Base-by-base conservation (phyloP, 2,113 vertebrate species). In the Egretta garzetta region DNA sequence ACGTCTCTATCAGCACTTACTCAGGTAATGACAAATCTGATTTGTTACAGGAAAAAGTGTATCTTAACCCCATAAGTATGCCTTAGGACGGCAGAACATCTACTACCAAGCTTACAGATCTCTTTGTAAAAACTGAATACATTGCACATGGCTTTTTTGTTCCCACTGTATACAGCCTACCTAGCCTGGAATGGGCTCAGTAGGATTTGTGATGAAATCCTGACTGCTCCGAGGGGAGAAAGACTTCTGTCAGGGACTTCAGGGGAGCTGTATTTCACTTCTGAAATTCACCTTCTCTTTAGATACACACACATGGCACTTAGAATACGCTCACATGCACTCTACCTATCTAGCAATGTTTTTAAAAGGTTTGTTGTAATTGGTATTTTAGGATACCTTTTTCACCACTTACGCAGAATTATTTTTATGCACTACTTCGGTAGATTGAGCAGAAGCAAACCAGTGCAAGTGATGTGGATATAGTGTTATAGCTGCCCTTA, bases 161-260 rank as follows among this genome's bases (percentile, higher is more conserved):
- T 59, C 37, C 14, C 81, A 21, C 59, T 39, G 55, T n/a, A 27
- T 39, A 4, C 5, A 60, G 45, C 59, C 39, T 56, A 27, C n/a
- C 62, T 50, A 45, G 90, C 43, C 85, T 79, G 68, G 23, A 87
- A 90, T 26, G 64, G 81, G 73, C 77, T 77, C 91, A 19, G 41
- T 43, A 86, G 91, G 94, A 90, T 90, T 81, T 70, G 77, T 47
- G 85, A 84, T 87, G 81, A 90, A 96, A 95, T 92, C 81, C 88
- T 79, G 81, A 71, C 12, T 37, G 76, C 73, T 82, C 85, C 5
- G 2, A 96, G 88, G 85, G 52, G 93, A 95, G 88, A 80, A 79
- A 70, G 77, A 70, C 64, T 74, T 32, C 70, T 87, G 91, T 52
- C 76, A 56, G 85, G 71, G 88, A 7, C 52, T 84, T 39, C 58